Percentiles rank a stretch among this genome's conserved stretches.
Conservation (phyloP, 2,113 vertebrate species). For the Gorsachius goisagi region DNA sequence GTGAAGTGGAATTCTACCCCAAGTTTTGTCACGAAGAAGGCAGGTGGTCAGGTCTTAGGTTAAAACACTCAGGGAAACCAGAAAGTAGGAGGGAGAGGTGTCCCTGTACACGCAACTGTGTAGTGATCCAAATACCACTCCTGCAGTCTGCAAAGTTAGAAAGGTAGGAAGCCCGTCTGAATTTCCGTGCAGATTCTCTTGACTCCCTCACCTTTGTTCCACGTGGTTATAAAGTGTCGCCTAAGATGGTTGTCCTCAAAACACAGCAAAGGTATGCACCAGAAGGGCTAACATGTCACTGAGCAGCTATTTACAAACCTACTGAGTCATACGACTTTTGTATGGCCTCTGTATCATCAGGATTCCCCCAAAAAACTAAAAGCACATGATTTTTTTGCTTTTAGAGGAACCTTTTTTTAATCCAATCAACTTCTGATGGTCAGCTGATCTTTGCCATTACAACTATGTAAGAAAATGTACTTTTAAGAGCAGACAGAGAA, state of each 20-base stretch:
- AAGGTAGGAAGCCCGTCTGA: not conserved
- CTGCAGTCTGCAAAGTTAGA: not conserved
- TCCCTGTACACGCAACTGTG: not conserved
- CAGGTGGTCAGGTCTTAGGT: not conserved
- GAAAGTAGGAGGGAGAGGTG: not conserved
- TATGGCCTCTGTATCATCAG: not conserved
- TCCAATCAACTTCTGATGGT: not conserved
- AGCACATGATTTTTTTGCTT: not conserved
- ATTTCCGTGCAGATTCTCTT: not conserved
- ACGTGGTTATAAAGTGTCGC: not conserved
- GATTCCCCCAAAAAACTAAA: not conserved
- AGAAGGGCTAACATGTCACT: not conserved
- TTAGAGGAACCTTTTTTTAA: not conserved
- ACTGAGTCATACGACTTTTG: not conserved
- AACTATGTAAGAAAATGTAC: not conserved
- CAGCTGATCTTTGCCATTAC: not conserved
- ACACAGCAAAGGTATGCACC: fast-evolving
- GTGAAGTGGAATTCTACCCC: not conserved
- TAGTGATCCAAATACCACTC: not conserved
- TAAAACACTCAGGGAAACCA: not conserved
- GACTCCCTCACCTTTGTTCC: not conserved
- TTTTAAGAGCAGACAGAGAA: not conserved
- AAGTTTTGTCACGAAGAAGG: not conserved
- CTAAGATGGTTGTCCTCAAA: not conserved
- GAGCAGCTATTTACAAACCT: not conserved